Conservation (phyloP, 2,797 vertebrate genomes). For the Poecilia velifera region DNA sequence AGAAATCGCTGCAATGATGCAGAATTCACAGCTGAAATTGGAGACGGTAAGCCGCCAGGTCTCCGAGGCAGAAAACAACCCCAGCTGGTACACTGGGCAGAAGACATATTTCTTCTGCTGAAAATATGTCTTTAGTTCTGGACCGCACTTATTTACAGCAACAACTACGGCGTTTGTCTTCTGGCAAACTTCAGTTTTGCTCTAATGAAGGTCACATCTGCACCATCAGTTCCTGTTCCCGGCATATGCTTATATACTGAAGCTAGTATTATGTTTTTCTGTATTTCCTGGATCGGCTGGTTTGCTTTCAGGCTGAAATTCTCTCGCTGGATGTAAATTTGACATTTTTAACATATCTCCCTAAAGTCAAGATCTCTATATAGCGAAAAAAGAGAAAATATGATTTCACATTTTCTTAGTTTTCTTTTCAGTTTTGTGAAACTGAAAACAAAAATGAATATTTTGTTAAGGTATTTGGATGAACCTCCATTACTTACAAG, state of each 20-base stretch:
- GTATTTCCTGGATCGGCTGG: not conserved
- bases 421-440: not conserved
- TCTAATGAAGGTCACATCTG: not conserved
- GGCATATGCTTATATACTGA: not conserved
- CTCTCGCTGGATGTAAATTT: not conserved
- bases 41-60: not conserved
- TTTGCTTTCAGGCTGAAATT: not conserved
- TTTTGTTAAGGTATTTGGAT: not conserved
- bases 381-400: not conserved
- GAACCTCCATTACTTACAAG: not conserved
- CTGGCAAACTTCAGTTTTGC: not conserved
- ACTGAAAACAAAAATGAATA: not conserved
- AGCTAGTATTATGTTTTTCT: not conserved
- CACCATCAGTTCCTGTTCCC: not conserved
- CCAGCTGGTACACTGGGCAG: constrained; percentile 9
- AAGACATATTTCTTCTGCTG: constrained; percentile 1
- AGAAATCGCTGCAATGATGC: not conserved
- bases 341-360: not conserved
- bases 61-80: constrained; percentile 5
- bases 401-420: not conserved
- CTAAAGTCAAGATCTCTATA: not conserved
- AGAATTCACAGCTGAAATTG: not conserved
- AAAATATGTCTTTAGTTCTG: constrained; percentile 3
- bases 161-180: not conserved
- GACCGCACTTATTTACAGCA: not conserved